These are phyloP conservation scores for Drosophila miranda DNA, from an alignment of 1,140 invertebrate species.

Conservation along the genomic window DNA sequence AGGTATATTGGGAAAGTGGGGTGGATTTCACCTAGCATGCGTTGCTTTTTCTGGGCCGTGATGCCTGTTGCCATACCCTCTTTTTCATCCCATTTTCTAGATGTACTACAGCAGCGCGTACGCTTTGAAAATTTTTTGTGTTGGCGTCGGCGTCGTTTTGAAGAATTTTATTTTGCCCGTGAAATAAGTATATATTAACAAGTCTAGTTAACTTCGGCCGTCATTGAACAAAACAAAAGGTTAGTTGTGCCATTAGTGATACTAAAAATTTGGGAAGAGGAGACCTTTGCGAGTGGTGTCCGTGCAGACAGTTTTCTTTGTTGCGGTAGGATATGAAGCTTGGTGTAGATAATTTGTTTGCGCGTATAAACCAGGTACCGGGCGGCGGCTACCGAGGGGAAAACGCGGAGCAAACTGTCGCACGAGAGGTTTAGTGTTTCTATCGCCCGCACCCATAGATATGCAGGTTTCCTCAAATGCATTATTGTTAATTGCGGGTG, in stretches of 20 bases:
- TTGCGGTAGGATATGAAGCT: conserved; percentile 38
- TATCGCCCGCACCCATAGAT: neutral
- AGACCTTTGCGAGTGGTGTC: neutral
- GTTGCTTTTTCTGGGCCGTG: too few relatives aligned
- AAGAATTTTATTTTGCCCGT: neutral
- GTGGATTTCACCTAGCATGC: too few relatives aligned
- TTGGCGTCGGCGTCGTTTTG: conserved; percentile 37
- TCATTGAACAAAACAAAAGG: conserved; percentile 18
- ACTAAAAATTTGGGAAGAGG: neutral
- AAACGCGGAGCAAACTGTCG: neutral
- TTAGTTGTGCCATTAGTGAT: conserved; percentile 15
- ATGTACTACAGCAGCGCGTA: too few relatives aligned
- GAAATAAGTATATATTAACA: neutral
- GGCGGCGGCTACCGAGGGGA: neutral
- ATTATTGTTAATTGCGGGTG: conserved; percentile 20
- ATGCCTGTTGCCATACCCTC: too few relatives aligned
- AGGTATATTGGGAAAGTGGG: too few relatives aligned
- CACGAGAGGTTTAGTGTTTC: neutral
- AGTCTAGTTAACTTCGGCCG: neutral
- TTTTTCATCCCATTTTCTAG: too few relatives aligned
- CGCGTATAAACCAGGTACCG: conserved; percentile 11
- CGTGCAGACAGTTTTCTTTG: conserved; percentile 15
- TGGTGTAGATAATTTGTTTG: conserved; percentile 40
- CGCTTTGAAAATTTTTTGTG: too few relatives aligned
- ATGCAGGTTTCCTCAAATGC: conserved; percentile 1